Base-by-base conservation (phyloP, 2,113 vertebrate species). In the Anolis sagrei region DNA sequence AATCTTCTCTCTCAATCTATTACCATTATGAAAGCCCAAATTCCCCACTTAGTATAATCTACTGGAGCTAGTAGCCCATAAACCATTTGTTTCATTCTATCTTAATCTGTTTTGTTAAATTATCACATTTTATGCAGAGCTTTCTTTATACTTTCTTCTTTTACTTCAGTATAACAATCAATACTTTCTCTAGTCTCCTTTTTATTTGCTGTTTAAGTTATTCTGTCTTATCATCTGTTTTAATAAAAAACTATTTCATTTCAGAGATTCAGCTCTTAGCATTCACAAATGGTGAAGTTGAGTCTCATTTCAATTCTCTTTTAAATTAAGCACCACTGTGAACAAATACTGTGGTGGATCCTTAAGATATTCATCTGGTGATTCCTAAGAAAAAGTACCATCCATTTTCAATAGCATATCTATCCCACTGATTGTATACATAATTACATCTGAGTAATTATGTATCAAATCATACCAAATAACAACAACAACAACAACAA, bases 241-340 rank as follows among this genome's bases (percentile, higher is more conserved):
- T 92, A 92, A 91, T 93, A 32, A 92, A 93, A 66, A 9, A 86
- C 87, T 84, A 16, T 85, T 94, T 92, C 93, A 90, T 91, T 93
- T 93, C 90, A 94, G 79, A 92, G 86, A 81, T 58, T 93, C 88
- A 91, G 89, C 92, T 92, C 81, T 90, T 81, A 88, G 83, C 39
- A 16, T 90, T 87, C 88, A 66, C 78, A 92, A 93, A 89, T 86
- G 19, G 87, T 76, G 79, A 89, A 48, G 3, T 27, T 76, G 62
- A 1, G 19, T 92, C 73, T 87, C 72, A 54, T 82, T 89, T 91
- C 81, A 73, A 75, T 91, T 89, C 39, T 84, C 36, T 93, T 70
- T 79, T 25, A 69, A 87, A 89, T 86, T 81, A 87, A 48, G 11
- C 78, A 51, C 77, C 74, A 88, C 61, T 69, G 68, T 83, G 49